Evolutionary conservation across 2,888 invertebrate genomes (phyloP).

Genomic region (Aphidoletes aphidimyza): DNA sequence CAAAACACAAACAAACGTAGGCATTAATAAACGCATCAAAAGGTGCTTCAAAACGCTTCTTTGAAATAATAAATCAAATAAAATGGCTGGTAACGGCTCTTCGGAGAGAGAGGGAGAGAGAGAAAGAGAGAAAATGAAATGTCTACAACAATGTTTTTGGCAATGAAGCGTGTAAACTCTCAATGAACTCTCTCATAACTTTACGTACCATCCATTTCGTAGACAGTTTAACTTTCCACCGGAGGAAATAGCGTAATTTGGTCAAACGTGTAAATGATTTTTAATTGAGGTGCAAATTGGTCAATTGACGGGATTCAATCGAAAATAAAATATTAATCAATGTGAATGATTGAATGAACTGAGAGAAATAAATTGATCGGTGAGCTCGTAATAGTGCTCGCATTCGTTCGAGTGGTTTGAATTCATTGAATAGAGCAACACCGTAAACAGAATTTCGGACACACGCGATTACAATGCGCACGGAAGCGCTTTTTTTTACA

Average conservation of each 20-base stretch:
- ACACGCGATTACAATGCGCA: neutral
- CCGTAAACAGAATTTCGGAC: neutral
- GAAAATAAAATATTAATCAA: too few relatives aligned
- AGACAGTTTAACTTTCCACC: neutral
- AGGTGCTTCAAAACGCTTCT: neutral
- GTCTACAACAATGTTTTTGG: too few relatives aligned
- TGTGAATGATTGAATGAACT: neutral
- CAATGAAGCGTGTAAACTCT: too few relatives aligned
- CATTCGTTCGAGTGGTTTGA: too few relatives aligned
- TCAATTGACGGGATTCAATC: too few relatives aligned
- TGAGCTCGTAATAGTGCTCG: neutral
- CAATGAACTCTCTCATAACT: too few relatives aligned
- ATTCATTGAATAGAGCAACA: too few relatives aligned
- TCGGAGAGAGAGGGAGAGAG: neutral
- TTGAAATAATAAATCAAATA: neutral
- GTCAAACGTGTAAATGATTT: neutral
- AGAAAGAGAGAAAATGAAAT: too few relatives aligned
- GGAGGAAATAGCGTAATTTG: neutral
- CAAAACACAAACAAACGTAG: neutral
- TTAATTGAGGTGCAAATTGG: too few relatives aligned
- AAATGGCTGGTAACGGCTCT: neutral
- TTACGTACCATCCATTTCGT: neutral
- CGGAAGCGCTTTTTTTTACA: neutral
- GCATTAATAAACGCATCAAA: neutral
- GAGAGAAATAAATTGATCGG: neutral